Base-by-base conservation (phyloP, 2,888 invertebrate genomes). In the Conomelus anceps region DNA sequence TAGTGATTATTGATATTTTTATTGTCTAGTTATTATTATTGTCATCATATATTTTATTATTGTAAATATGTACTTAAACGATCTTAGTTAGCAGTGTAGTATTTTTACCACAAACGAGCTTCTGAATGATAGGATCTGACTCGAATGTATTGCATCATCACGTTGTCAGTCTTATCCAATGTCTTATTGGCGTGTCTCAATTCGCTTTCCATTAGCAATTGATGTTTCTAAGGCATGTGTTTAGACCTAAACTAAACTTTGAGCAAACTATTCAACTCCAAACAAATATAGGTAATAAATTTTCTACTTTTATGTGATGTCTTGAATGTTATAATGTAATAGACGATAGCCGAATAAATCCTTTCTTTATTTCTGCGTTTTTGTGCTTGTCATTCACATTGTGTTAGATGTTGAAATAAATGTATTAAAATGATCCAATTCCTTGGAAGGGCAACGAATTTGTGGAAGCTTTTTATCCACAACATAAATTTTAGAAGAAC, bases 81-180 rank as follows among this genome's bases (percentile, higher is more conserved):
- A 63, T 63, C n/a, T 63, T n/a, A 20, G 89, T 88, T 89, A 90
- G 89, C 90, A 87, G 86, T 34, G 29, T 85, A 88, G 24, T 88
- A 84, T 89, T 89, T 91, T 26, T 86, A 22, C 88, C 89, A 89
- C 89, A 89, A 89, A 89, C 89, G 89, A 89, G 89, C 89, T 89
- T 89, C 88, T 89, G 89, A 89, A 88, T 89, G 89, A 88, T 87
- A 23, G 84, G 23, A 84, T 88, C n/a, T n/a, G n/a, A 1, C 63
- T 9, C 13, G 34, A 34, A n/a, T n/a, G n/a, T n/a, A n/a, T n/a
- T 34, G 34, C 34, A 34, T 34, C 34, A 34, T 34, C 34, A 34
- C 17, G 34, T 34, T 17, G 34, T 34, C 34, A 34, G 34, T 34
- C 34, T 13, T 63, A n/a, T n/a, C n/a, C 63, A 63, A 63, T 63